These are phyloP conservation scores for Trachelus troglodyta DNA, from an alignment of 2,888 invertebrate genomes.

Conservation along the genomic window DNA sequence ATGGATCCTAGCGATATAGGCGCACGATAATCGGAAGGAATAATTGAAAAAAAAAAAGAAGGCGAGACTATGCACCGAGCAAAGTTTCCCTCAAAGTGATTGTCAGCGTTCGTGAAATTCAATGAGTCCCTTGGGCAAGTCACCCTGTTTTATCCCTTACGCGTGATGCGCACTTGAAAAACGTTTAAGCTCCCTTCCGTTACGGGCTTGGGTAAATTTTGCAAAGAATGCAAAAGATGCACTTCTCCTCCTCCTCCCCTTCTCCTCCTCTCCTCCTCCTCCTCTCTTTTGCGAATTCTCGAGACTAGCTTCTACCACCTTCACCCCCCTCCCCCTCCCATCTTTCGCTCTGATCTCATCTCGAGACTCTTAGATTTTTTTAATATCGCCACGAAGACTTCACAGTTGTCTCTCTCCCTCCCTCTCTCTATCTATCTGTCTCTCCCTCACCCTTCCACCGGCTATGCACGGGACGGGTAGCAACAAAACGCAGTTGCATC, in stretches of 20 bases:
- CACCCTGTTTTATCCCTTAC: neutral
- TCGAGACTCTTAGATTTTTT: slow-evolving; percentile 19
- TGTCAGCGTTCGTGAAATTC: neutral
- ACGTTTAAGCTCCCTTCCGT: neutral
- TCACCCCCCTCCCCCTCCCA: neutral
- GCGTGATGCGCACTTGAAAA: neutral
- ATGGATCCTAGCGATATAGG: neutral
- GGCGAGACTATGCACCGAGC: neutral
- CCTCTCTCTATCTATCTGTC: too few relatives aligned
- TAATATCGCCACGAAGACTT: slow-evolving; percentile 29
- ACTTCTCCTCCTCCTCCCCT: neutral
- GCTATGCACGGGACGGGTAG: neutral
- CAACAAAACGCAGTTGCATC: neutral
- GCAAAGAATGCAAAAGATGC: neutral
- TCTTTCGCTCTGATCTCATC: neutral
- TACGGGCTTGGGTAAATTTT: neutral
- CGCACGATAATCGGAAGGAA: neutral
- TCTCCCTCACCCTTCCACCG: neutral
- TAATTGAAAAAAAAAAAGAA: neutral
- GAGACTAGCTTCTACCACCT: slow-evolving; percentile 2
- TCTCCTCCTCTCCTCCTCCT: slow-evolving; percentile 8
- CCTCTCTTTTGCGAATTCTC: neutral
- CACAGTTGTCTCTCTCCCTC: neutral
- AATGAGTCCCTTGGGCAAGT: neutral
- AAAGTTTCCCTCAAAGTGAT: neutral